These are phyloP conservation scores for Oedothorax gibbosus DNA, from an alignment of 1,140 invertebrate species.

Conservation along the genomic window DNA sequence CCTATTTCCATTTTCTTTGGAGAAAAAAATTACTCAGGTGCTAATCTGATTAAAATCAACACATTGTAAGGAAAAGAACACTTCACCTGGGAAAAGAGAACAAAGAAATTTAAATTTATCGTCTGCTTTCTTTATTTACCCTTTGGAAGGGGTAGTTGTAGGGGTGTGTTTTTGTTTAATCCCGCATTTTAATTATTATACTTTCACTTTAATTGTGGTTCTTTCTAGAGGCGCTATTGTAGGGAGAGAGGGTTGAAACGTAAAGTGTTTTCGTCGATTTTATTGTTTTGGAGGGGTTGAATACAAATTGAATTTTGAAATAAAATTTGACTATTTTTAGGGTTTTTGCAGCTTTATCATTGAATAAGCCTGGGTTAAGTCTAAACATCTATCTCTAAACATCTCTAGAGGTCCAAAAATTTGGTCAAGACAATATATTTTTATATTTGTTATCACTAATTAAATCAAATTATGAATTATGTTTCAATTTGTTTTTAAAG, in stretches of 20 bases:
- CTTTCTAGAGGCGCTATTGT: slow-evolving; percentile 38
- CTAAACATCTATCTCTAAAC: no score
- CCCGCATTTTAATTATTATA: slow-evolving; percentile 56
- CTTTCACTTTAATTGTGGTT: slow-evolving; percentile 53
- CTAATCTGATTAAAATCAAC: no score
- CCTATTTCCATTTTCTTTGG: no score
- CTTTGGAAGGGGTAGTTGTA: neutral
- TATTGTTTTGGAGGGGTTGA: neutral
- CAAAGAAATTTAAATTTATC: slow-evolving; percentile 44
- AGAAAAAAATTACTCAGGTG: no score
- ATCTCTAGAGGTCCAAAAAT: no score
- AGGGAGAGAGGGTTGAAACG: slow-evolving; percentile 15
- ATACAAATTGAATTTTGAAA: neutral
- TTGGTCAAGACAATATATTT: no score
- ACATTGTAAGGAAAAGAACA: slow-evolving; percentile 10
- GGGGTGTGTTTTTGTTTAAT: slow-evolving; percentile 54
- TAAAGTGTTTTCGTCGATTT: neutral
- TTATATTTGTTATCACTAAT: no score
- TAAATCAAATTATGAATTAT: no score
- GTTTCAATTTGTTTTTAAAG: no score
- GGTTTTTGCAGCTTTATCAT: no score
- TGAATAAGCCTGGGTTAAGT: no score
- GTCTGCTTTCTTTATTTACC: slow-evolving; percentile 35
- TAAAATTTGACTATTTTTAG: no score
- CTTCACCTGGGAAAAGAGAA: slow-evolving; percentile 1